Conservation (phyloP, 2,888 invertebrate genomes). For the Synanthedon vespiformis region DNA sequence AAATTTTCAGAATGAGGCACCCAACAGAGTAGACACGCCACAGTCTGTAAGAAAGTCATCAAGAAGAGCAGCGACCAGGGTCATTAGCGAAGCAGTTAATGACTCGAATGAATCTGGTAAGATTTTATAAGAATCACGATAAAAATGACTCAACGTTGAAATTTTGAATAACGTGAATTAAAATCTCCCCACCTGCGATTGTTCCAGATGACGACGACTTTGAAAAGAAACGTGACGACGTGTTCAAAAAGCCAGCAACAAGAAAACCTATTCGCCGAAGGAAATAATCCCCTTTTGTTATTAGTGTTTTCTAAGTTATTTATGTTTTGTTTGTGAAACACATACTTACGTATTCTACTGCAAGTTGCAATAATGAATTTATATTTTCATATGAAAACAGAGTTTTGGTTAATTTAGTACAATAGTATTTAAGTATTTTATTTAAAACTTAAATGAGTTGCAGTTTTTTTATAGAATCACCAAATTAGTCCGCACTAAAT, state of each 20-base stretch:
- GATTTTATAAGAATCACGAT: not conserved
- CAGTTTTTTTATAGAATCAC: too few relatives aligned
- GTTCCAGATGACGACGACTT: constrained; percentile 52
- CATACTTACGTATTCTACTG: too few relatives aligned
- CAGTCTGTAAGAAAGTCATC: constrained; percentile 46
- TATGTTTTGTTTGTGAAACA: too few relatives aligned
- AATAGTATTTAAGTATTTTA: too few relatives aligned
- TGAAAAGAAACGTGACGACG: constrained; percentile 38
- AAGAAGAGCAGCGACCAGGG: constrained; percentile 32
- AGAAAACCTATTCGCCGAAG: constrained; percentile 46
- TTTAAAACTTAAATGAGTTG: too few relatives aligned
- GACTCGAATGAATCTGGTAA: constrained; percentile 57
- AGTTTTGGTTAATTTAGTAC: too few relatives aligned
- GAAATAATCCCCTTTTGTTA: constrained; percentile 22
- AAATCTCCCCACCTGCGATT: not conserved
- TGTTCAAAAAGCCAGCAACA: constrained; percentile 56
- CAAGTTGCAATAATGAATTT: too few relatives aligned
- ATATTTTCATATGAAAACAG: too few relatives aligned
- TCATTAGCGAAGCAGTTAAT: constrained; percentile 22
- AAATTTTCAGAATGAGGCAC: constrained; percentile 46
- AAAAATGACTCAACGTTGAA: too few relatives aligned
- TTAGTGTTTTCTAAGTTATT: too few relatives aligned
- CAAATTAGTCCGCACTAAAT: too few relatives aligned
- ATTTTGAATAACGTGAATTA: too few relatives aligned
- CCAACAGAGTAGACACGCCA: constrained; percentile 32